A percentile compares a stretch with the other conserved stretches of the same genome.
Conservation (phyloP, 2,797 vertebrate species). For the Podarcis siculus region DNA sequence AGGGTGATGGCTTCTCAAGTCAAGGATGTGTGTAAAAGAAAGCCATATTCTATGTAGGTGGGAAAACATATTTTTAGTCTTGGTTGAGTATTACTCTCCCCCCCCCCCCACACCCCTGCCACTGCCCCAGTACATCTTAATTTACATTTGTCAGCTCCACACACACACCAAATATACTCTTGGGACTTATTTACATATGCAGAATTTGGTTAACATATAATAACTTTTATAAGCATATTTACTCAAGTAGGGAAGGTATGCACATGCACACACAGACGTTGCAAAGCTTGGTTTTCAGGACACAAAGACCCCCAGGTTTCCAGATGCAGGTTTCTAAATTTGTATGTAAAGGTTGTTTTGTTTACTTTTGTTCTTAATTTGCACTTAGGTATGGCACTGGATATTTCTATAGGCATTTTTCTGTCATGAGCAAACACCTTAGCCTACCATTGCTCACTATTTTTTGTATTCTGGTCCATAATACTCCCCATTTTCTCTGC, state of each 20-base stretch:
- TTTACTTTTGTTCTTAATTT: neutral
- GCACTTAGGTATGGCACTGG: neutral
- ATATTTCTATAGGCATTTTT: neutral
- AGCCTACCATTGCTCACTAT: neutral
- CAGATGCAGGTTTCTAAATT: neutral
- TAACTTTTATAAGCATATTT: neutral
- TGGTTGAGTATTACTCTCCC: neutral
- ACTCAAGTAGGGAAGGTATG: too few relatives aligned
- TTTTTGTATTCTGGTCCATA: neutral
- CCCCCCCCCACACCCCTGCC: too few relatives aligned
- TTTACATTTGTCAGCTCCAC: neutral
- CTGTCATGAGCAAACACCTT: neutral
- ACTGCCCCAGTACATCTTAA: neutral
- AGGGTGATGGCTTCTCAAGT: neutral
- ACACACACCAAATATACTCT: neutral
- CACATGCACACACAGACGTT: neutral
- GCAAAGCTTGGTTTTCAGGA: neutral
- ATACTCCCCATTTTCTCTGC: neutral
- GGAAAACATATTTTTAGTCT: neutral
- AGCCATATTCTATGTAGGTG: neutral
- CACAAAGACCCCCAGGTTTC: neutral
- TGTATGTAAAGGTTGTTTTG: neutral
- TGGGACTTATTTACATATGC: neutral
- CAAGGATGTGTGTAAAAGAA: neutral
- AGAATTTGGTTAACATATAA: neutral